Conservation (phyloP, 1,140 invertebrate species). For the Alviniconcha marisindica region DNA sequence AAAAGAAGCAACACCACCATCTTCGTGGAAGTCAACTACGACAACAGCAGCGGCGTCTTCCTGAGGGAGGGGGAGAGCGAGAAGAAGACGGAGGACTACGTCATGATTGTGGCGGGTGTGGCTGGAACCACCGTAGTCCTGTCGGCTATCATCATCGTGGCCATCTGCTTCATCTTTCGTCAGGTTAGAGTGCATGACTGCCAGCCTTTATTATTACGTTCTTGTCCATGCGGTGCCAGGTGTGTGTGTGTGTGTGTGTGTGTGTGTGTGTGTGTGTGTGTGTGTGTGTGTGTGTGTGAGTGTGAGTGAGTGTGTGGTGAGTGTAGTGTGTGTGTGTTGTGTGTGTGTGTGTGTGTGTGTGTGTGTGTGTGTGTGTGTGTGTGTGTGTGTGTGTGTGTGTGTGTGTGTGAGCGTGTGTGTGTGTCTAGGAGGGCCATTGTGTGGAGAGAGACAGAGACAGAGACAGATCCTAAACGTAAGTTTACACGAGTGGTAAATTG, state of each 20-base stretch:
- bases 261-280: slow-evolving; percentile 35
- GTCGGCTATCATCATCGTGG: slow-evolving; percentile 52
- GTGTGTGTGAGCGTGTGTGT: slow-evolving; percentile 5
- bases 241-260: slow-evolving; percentile 21
- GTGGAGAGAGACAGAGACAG: too few species aligned
- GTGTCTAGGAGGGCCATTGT: background rate
- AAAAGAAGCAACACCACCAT: slow-evolving; percentile 37
- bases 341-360: slow-evolving; percentile 4
- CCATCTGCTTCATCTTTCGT: slow-evolving; percentile 55
- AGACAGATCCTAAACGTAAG: too few species aligned
- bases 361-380: background rate
- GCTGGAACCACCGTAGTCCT: slow-evolving; percentile 49
- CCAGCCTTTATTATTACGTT: background rate
- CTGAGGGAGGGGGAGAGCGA: background rate
- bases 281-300: slow-evolving; percentile 22
- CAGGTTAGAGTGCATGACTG: slow-evolving; percentile 25
- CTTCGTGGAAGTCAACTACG: slow-evolving; percentile 43
- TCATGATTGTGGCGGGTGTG: slow-evolving; percentile 53
- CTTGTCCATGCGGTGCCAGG: too few species aligned
- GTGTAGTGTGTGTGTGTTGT: background rate
- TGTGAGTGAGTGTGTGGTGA: background rate
- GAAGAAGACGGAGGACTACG: slow-evolving; percentile 47
- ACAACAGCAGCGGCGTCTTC: slow-evolving; percentile 40
- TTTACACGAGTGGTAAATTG: too few species aligned
- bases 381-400: background rate